Evolutionary conservation across 2,888 invertebrate genomes (phyloP).

Genomic region (Tipula confusa): DNA sequence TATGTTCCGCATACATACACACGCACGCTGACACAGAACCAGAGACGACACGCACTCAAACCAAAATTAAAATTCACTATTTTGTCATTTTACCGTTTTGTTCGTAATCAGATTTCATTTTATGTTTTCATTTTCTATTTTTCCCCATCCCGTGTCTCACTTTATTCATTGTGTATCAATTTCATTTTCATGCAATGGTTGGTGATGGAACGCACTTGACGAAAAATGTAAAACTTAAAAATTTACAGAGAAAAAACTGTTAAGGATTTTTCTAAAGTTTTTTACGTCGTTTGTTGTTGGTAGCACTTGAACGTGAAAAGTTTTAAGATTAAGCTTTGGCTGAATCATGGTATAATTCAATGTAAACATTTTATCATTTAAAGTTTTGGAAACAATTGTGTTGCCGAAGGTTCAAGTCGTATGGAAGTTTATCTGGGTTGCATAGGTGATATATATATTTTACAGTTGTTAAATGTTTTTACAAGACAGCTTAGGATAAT

Average conservation of each 20-base stretch:
- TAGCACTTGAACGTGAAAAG: neutral
- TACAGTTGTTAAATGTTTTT: too few species aligned
- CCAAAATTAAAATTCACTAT: neutral
- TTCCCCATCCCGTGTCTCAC: neutral
- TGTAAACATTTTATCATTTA: neutral
- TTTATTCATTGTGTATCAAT: neutral
- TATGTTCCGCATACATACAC: neutral
- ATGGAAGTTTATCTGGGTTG: neutral
- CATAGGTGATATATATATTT: neutral
- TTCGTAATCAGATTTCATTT: slow-evolving; percentile 9
- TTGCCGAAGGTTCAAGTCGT: neutral
- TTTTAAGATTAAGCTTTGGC: neutral
- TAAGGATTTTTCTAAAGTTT: neutral
- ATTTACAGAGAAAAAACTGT: neutral
- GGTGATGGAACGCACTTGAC: neutral
- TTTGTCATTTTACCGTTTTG: neutral
- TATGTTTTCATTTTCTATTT: slow-evolving; percentile 4
- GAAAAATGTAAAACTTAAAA: neutral
- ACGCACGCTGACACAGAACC: too few species aligned
- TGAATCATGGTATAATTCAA: neutral
- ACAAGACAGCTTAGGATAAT: too few species aligned
- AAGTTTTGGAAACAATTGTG: neutral
- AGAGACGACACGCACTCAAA: neutral
- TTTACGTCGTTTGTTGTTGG: neutral
- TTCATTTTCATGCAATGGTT: neutral